Base-by-base conservation (phyloP, 2,113 vertebrate species). In the Forbesichthys agassizii region DNA sequence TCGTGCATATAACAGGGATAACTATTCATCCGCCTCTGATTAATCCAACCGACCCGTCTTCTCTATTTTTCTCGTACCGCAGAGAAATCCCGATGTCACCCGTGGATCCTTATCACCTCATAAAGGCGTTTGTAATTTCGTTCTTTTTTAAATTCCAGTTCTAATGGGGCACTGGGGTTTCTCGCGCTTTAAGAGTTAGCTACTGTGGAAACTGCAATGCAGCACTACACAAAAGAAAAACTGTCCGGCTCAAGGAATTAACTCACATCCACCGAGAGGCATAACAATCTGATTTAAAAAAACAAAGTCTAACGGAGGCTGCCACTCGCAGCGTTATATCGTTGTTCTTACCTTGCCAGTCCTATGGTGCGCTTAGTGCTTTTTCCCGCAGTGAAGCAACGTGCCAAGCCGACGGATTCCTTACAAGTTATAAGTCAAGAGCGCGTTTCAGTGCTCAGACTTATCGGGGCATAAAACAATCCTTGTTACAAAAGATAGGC, bases 181-280 rank as follows among this genome's bases (percentile, higher is more conserved):
- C 83, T 84, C 67, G 61, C 84, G 78, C 74, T 85, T 90, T 79
- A 71, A 85, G 88, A 85, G 80, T 87, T 89, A 82, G 77, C 90
- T 92, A 92, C 91, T 93, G 91, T 89, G 81, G 77, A 90, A 93
- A 92, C 91, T 93, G 91, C 92, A 93, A 92, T 93, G 92, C 92
- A 93, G 91, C 88, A 92, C 77, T 80, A 76, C 85, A 79, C 75
- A 77, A 82, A 73, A 80, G 68, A 64, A 64, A 55, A 64, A 74
- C 82, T 83, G 79, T 77, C 77, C 79, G 64, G 68, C 75, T 88
- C 80, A 68, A 11, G 16, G 59, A 56, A 71, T 54, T 2, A 74
- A 81, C 52, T 81, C 78, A 64, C 73, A 78, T 84, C 54, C 74
- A 16, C 18, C 3, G 5, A 61, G 36, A 70, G 65, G 65, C 53